Base-by-base conservation (phyloP, 2,113 vertebrate species). In the Brachyistius frenatus region DNA sequence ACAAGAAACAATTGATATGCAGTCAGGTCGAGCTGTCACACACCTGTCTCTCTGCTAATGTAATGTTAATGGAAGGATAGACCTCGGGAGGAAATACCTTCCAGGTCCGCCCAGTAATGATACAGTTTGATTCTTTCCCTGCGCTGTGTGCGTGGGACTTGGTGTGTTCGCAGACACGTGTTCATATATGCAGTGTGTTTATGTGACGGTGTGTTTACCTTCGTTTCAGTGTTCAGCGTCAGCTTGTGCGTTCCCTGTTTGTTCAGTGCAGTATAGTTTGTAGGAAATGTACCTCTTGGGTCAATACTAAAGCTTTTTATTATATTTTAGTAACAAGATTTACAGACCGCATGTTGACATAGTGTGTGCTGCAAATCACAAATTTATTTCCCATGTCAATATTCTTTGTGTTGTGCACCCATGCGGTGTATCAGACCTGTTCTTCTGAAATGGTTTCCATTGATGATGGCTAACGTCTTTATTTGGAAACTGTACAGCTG, bases 1-100 rank as follows among this genome's bases (percentile, higher is more conserved):
- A 86, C 85, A 76, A 80, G 84, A 92, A 84, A 86, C 71, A 31
- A 53, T 80, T 91, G 87, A 89, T 83, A 58, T 70, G 79, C 71
- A 81, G 73, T 53, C 66, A 55, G 85, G 92, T 88, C 69, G 49
- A 81, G 70, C 80, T 88, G 89, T 85, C 89, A 83, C 50, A 49
- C 41, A 23, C 58, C 68, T 55, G 73, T 73, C 83, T 82, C 41
- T 66, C 53, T 13, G 75, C 77, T 91, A 87, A 91, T 94, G 82
- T 88, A 78, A 79, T 88, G 83, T 82, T 91, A 88, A 90, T 92
- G 35, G 67, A 85, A 79, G 53, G 64, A 70, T 78, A 46, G 54
- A n/a, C 78, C 83, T 84, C 73, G 68, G 56, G 76, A 85, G 85
- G 65, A 80, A 85, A 83, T 50, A 30, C 74, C 68, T 50, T 41